Evolutionary conservation across 2,797 vertebrate species (phyloP).

Genomic region (Ispidina lecontei): DNA sequence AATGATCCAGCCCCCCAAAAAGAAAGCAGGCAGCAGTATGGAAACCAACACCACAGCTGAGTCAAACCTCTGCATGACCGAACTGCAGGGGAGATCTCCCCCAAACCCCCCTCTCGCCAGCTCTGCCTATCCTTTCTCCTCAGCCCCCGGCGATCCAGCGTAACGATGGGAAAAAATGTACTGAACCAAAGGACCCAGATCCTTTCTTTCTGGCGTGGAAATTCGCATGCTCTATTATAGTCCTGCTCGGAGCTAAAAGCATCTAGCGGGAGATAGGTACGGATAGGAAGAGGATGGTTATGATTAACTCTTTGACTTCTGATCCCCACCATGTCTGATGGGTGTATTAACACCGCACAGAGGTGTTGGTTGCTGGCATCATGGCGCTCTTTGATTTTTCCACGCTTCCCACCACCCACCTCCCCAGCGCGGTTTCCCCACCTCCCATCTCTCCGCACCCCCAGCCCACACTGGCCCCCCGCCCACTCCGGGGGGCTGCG

Average conservation of each 20-base stretch:
- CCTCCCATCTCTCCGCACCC: background rate
- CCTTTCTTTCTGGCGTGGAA: background rate
- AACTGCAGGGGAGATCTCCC: background rate
- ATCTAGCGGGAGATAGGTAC: background rate
- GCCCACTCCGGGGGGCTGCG: background rate
- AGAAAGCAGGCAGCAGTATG: background rate
- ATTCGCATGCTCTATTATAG: background rate
- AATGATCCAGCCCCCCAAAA: background rate
- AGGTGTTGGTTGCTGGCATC: conserved; percentile 42
- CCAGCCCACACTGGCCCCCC: background rate
- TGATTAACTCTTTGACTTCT: conserved; percentile 59
- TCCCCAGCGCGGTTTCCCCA: background rate
- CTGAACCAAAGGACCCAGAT: background rate
- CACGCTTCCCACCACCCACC: background rate
- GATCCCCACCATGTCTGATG: background rate
- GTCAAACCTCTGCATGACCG: background rate
- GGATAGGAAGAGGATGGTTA: background rate
- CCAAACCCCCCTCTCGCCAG: background rate
- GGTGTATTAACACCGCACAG: background rate
- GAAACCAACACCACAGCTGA: rapidly evolving
- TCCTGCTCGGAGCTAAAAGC: background rate
- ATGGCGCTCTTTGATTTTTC: conserved; percentile 56
- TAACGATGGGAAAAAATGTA: background rate
- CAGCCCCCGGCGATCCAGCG: background rate
- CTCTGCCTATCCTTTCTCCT: background rate